Evolutionary conservation across 1,140 invertebrate species (phyloP).

Genomic region (Whitmania pigra): DNA sequence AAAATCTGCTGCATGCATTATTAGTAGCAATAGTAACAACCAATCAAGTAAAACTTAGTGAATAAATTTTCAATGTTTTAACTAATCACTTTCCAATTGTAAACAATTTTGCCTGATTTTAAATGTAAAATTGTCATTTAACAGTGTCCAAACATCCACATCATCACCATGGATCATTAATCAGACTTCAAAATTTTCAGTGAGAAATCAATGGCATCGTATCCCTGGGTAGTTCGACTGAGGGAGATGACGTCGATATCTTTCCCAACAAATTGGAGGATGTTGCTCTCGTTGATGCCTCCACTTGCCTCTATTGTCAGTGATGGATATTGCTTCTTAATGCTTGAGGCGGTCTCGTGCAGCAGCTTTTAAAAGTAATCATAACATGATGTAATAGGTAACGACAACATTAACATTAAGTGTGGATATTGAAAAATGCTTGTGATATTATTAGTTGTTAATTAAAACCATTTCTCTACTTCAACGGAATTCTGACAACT

Average conservation of each 20-base stretch:
- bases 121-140: too few relatives aligned
- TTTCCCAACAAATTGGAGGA: constrained; percentile 33
- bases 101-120: too few relatives aligned
- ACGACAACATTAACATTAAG: neutral
- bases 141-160: too few relatives aligned
- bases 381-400: neutral
- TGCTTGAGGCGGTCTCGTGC: constrained; percentile 28
- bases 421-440: neutral
- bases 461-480: too few relatives aligned
- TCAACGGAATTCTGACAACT: too few relatives aligned
- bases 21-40: too few relatives aligned
- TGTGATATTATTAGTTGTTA: too few relatives aligned
- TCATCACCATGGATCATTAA: neutral
- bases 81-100: too few relatives aligned
- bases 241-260: constrained; percentile 44
- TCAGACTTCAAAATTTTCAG: constrained; percentile 38
- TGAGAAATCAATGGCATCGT: constrained; percentile 42
- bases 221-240: constrained; percentile 43
- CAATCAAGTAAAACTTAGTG: too few relatives aligned
- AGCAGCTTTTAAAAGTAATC: constrained; percentile 31
- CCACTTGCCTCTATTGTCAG: constrained; percentile 44
- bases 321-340: constrained; percentile 38
- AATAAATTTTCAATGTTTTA: too few relatives aligned
- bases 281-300: constrained; percentile 38
- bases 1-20: too few relatives aligned